A percentile compares a stretch with the other conserved stretches of the same genome.
Evolutionary conservation across 2,888 invertebrate species (phyloP).

Genomic region (Palloptera scutellata): DNA sequence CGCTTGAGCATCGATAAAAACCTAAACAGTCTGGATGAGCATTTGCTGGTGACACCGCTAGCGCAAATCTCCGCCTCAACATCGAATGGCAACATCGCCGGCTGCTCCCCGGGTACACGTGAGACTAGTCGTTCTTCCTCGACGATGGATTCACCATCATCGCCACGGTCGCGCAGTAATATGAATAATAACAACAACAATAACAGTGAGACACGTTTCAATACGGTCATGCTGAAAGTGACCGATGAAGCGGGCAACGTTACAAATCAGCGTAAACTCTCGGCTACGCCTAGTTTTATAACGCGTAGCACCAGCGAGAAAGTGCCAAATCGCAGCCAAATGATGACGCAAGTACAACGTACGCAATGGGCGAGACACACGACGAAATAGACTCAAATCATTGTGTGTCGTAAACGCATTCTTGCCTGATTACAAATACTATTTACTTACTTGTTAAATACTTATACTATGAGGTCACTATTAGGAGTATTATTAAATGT

Average conservation of each 20-base stretch:
- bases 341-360: constrained; percentile 83
- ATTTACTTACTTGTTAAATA: neutral
- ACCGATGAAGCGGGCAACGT: constrained; percentile 66
- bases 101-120: constrained; percentile 52
- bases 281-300: constrained; percentile 72
- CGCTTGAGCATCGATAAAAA: constrained; percentile 62
- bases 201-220: constrained; percentile 52
- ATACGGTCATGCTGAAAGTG: constrained; percentile 69
- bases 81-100: constrained; percentile 62
- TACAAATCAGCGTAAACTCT: constrained; percentile 63
- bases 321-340: constrained; percentile 83
- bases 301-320: constrained; percentile 85
- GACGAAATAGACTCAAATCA: constrained; percentile 70
- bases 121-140: constrained; percentile 57
- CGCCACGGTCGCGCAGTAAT: constrained; percentile 44
- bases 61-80: constrained; percentile 43
- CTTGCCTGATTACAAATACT: neutral
- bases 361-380: constrained; percentile 88
- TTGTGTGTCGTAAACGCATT: neutral
- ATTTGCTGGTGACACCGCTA: constrained; percentile 74
- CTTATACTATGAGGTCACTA: neutral
- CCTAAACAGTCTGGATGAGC: constrained; percentile 66
- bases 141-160: constrained; percentile 50
- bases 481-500: neutral
- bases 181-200: constrained; percentile 49